Percentiles rank a stretch among this genome's conserved stretches.
Conservation (phyloP, 2,113 vertebrate species). For the Eurystomus gularis region DNA sequence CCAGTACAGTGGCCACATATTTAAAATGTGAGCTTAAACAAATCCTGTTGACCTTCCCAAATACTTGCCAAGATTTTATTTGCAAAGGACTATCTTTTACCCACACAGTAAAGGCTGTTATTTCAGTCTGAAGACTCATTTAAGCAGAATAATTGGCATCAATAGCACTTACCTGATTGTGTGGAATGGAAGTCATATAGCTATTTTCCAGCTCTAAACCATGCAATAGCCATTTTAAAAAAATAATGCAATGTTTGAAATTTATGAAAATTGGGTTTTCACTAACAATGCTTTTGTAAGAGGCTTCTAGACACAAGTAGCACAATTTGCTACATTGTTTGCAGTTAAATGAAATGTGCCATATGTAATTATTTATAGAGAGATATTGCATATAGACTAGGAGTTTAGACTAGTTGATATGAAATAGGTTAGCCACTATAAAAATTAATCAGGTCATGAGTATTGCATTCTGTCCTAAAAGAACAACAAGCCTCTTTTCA, state of each 20-base stretch:
- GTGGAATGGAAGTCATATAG: constrained; percentile 24
- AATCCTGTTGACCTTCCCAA: background rate
- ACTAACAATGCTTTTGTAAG: constrained; percentile 6
- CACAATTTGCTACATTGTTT: background rate
- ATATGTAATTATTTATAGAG: background rate
- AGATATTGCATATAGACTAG: background rate
- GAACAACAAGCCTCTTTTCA: constrained; percentile 29
- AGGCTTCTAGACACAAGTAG: constrained; percentile 32
- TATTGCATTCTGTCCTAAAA: background rate
- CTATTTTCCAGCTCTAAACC: constrained; percentile 50
- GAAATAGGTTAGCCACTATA: background rate
- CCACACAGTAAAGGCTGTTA: background rate
- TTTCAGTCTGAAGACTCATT: constrained; percentile 34
- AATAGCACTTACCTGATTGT: constrained; percentile 73
- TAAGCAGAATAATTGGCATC: constrained; percentile 58
- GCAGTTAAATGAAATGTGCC: constrained; percentile 1
- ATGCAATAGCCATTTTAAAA: constrained; percentile 53
- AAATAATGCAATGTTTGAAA: constrained; percentile 49
- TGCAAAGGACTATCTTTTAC: background rate
- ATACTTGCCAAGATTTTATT: background rate
- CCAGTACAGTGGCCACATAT: background rate
- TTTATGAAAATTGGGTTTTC: constrained; percentile 46
- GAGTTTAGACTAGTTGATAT: background rate
- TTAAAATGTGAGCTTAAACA: background rate
- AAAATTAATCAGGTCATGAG: background rate